Conservation (phyloP, 1,140 invertebrate species). For the Diachasma alloeum region DNA sequence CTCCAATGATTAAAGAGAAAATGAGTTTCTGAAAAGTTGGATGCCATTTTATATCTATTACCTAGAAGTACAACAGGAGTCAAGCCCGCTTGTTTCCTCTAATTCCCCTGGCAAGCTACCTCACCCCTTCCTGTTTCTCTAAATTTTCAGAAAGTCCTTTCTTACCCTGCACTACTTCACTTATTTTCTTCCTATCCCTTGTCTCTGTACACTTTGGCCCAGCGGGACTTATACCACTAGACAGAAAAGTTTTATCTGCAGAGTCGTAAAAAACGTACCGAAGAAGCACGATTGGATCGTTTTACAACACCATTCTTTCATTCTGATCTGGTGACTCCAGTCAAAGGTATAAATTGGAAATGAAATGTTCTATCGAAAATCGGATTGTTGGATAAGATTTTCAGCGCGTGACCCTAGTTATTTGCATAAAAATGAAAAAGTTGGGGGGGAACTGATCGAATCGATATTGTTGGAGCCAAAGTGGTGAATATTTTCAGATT, state of each 20-base stretch:
- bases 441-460: too few relatives aligned
- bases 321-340: not conserved
- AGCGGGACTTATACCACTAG: constrained; percentile 1
- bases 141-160: not conserved
- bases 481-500: too few relatives aligned
- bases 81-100: not conserved
- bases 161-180: not conserved
- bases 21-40: not conserved
- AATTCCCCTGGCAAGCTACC: not conserved
- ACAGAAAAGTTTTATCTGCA: constrained; percentile 1
- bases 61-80: not conserved
- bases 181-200: not conserved
- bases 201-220: not conserved
- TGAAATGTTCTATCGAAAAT: not conserved
- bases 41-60: not conserved
- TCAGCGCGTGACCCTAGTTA: not conserved
- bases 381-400: not conserved
- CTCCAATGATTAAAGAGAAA: not conserved
- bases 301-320: constrained; percentile 1
- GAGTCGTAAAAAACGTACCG: not conserved
- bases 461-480: too few relatives aligned
- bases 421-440: not conserved
- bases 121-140: not conserved
- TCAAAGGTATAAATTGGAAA: constrained; percentile 6
- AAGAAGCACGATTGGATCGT: constrained; percentile 2